A percentile compares a stretch with the other conserved stretches of the same genome.
These are phyloP conservation scores for Leptopterna dolabrata DNA, from an alignment of 2,888 invertebrate genomes.

Conservation along the genomic window DNA sequence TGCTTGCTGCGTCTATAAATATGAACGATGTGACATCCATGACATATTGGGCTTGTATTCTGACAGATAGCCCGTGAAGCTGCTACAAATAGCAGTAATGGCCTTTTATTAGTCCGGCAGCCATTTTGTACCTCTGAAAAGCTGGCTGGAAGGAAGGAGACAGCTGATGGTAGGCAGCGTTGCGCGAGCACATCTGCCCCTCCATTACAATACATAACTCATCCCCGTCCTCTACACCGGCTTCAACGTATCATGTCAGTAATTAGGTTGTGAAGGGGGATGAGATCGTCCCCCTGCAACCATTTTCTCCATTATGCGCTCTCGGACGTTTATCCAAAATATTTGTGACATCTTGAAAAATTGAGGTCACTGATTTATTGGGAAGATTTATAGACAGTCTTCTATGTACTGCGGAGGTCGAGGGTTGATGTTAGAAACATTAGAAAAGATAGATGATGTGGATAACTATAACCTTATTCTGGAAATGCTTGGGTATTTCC, in stretches of 20 bases:
- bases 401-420: too few relatives aligned
- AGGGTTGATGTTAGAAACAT: too few relatives aligned
- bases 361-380: neutral
- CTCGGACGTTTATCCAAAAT: neutral
- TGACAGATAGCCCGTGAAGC: too few relatives aligned
- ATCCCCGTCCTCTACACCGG: neutral
- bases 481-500: too few relatives aligned
- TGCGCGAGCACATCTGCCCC: slow-evolving; percentile 6
- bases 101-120: neutral
- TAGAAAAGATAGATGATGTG: too few relatives aligned
- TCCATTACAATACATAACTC: slow-evolving; percentile 11
- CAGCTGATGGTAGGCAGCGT: neutral
- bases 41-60: too few relatives aligned
- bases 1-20: too few relatives aligned
- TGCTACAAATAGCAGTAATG: too few relatives aligned
- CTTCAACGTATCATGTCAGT: neutral
- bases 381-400: neutral
- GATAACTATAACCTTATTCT: too few relatives aligned
- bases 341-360: neutral
- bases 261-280: slow-evolving; percentile 7
- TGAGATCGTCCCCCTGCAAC: neutral
- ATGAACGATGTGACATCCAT: too few relatives aligned
- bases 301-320: neutral
- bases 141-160: neutral
- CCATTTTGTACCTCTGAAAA: neutral